Evolutionary conservation across 1,140 invertebrate species (phyloP).

Genomic region (Pteromalus puparum): DNA sequence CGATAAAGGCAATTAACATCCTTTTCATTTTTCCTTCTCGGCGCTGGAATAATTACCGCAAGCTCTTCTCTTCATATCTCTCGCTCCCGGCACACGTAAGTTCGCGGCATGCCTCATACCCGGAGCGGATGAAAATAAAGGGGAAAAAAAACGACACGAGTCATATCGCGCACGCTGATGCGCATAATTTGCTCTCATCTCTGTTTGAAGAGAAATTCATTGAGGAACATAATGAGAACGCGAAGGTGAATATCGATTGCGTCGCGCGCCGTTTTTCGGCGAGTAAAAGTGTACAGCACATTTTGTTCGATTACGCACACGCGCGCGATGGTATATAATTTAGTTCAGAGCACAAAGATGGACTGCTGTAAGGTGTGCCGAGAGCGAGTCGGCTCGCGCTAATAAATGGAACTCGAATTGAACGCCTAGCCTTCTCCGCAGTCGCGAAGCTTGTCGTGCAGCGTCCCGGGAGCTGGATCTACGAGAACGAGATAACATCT

Average conservation of each 20-base stretch:
- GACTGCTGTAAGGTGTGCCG: neutral
- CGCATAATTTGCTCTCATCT: slow-evolving; percentile 36
- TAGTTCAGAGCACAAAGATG: neutral
- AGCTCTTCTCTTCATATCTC: neutral
- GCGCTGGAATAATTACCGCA: slow-evolving; percentile 47
- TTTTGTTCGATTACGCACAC: neutral
- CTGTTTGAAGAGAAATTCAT: slow-evolving; percentile 48
- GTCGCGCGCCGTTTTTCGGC: neutral
- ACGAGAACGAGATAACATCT: slow-evolving; percentile 3
- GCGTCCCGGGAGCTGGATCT: slow-evolving; percentile 16
- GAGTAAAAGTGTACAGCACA: neutral
- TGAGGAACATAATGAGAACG: slow-evolving; percentile 21
- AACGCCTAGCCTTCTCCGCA: slow-evolving; percentile 27
- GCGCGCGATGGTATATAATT: no score
- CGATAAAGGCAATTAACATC: slow-evolving; percentile 51
- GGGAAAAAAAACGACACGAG: slow-evolving; percentile 9
- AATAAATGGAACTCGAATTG: slow-evolving; percentile 48
- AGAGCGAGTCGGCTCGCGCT: slow-evolving; percentile 15
- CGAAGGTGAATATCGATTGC: slow-evolving; percentile 35
- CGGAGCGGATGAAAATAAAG: slow-evolving; percentile 7
- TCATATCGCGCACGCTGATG: neutral
- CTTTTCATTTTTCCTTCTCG: slow-evolving; percentile 50
- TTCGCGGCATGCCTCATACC: neutral
- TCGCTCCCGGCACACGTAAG: neutral
- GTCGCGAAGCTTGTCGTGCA: slow-evolving; percentile 18